Evolutionary conservation across 2,888 invertebrate species (phyloP), one percentile per base, ranked within the genome.

Genomic region (Amphipoea oculea): DNA sequence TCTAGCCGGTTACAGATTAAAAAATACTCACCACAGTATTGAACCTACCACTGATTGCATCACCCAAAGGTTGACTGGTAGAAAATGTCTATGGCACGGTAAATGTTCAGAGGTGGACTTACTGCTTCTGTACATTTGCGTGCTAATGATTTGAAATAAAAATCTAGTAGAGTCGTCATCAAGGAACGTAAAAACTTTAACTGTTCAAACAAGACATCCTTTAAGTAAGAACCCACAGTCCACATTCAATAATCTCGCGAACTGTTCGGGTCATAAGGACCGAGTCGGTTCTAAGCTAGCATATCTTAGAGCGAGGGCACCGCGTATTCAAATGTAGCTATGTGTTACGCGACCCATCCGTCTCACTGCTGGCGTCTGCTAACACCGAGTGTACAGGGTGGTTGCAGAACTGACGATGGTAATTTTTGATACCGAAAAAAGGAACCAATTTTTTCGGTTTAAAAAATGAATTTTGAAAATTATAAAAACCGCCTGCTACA

Each of bases 321-420:
- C 73, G 79, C 78, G 81, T 93, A 95, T 95, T 94, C 94, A 94
- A 95, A 95, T 94, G 92, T 91, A 90, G 91, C 89, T 91, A 90
- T 88, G 93, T 91, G 91, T 95, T 95, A 94, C 92, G 91, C 92
- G 91, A 90, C 93, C 90, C 95, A 95, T 95, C 92, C 94, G 93
- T 96, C 95, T 94, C 93, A 89, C 89, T 90, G 90, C 93, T 91
- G 89, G 91, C 92, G 94, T 94, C 93, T 93, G 92, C 92, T 91
- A 92, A 93, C 93, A 92, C 91, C 89, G 85, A 42, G 14, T 86
- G 65, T 91, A 95, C 92, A 94, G 93, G 87, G 0, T 93, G 95
- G 36, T 90, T 3, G 17, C 0, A 7, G 1, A 29, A 29, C 0
- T 48, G 62, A 20, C 1, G 54, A 17, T 40, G 9, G 6, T 14